Base-by-base conservation (phyloP, 2,888 invertebrate genomes). In the Oegoconia quadripuncta region DNA sequence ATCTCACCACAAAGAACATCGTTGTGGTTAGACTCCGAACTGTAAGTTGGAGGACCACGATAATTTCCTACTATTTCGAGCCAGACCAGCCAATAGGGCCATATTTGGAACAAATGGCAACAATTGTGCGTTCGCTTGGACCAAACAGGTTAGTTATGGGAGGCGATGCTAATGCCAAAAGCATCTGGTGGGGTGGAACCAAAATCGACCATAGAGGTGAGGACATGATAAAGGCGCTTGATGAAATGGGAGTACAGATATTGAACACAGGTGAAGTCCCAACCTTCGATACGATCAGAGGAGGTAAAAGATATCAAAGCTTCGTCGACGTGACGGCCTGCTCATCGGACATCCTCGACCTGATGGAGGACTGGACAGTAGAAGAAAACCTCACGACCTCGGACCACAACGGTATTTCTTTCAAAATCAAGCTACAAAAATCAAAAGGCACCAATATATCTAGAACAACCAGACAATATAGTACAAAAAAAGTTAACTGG, bases 161-260 rank as follows among this genome's bases (percentile, higher is more conserved):
- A 12, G 52, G 53, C 0, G 55, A 53, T 27, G 37, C 32, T 3
- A 55, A 55, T 14, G 46, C 54, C 1, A 40, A 39, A 43, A 52
- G 45, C 14, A 13, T 20, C 1, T 50, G 49, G 50, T 52, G 52
- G 54, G 47, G 50, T 2, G 49, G 52, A 11, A 6, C 3, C 1
- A 22, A 4, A 1, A 39, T 35, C 6, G 39, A 56, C 34, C 12
- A 23, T 3, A 38, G 55, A 22, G 52, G 52, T 2, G 36, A 32
- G 8, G 36, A 11, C 1, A 6, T 43, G 3, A 3, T 7, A 3
- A 40, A 33, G 5, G 30, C 37, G 6, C 7, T 51, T 6, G 22
- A 42, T 1, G 34, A 49, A 23, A 15, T 38, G 15, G 34, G 38
- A 1, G 6, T 50, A 1, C 39, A 41, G 8, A 23, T 46, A 2